phyloP scores from a whole-genome alignment of 1,140 invertebrate genomes.

The Geopemphigus sp. region DNA sequence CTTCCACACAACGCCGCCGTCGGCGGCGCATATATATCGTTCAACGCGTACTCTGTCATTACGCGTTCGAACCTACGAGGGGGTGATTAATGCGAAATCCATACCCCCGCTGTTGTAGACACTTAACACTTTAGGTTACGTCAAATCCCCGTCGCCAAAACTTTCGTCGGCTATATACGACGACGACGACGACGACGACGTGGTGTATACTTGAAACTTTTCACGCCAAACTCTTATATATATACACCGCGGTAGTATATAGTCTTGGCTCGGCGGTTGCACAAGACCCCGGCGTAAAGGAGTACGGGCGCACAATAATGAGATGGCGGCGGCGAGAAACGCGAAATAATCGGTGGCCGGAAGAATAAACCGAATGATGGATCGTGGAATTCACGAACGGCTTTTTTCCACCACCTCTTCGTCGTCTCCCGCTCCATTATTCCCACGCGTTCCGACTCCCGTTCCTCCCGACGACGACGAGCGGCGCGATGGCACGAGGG shows the following conservation, averaged over 20 bases:
- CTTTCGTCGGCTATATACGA: slow-evolving; percentile 2
- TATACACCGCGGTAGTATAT: neutral
- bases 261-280: too few species aligned
- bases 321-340: neutral
- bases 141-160: slow-evolving; percentile 41
- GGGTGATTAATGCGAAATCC: slow-evolving; percentile 49
- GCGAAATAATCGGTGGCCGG: slow-evolving; percentile 21
- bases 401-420: neutral
- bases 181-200: neutral
- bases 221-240: slow-evolving; percentile 29
- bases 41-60: slow-evolving; percentile 24
- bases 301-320: neutral
- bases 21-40: neutral
- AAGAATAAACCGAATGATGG: slow-evolving; percentile 46
- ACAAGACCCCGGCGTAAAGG: neutral
- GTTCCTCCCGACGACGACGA: neutral
- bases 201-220: slow-evolving; percentile 41
- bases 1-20: neutral
- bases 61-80: neutral
- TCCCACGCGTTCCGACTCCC: neutral
- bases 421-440: too few species aligned
- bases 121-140: slow-evolving; percentile 39
- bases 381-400: slow-evolving; percentile 33
- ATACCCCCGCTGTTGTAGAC: slow-evolving; percentile 29
- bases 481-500: too few species aligned